A percentile compares a stretch with the other conserved stretches of the same genome.
These are phyloP conservation scores for Bombus haemorrhoidalis DNA, from an alignment of 1,140 invertebrate species.

Conservation along the genomic window DNA sequence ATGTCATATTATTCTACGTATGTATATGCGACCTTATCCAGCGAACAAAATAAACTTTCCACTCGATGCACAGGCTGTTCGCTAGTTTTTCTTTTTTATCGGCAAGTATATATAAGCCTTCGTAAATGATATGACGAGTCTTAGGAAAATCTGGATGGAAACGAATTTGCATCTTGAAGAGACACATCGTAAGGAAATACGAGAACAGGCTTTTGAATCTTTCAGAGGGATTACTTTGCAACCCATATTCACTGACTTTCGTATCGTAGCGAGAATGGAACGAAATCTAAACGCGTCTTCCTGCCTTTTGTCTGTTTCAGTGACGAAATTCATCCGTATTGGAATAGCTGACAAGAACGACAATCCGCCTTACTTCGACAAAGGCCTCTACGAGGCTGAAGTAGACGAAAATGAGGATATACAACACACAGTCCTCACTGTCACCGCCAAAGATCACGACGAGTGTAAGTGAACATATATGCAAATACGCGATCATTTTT, in stretches of 20 bases:
- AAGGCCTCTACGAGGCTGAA: conserved; percentile 96
- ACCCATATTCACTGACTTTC: not conserved
- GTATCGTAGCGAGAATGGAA: not conserved
- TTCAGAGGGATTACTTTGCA: not conserved
- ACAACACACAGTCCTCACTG: conserved; percentile 97
- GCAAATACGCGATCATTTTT: not conserved
- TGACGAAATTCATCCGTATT: conserved; percentile 95
- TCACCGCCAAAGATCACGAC: conserved; percentile 99
- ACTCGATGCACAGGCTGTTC: too few species aligned
- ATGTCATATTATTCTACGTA: too few species aligned
- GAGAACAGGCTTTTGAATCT: not conserved
- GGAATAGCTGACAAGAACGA: conserved; percentile 98
- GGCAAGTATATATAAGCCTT: too few species aligned
- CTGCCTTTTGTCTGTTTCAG: conserved; percentile 83
- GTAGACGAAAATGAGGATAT: conserved; percentile 99
- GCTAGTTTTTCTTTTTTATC: too few species aligned
- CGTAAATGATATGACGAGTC: too few species aligned
- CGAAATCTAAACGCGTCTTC: not conserved
- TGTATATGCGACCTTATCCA: too few species aligned
- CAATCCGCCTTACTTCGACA: conserved; percentile 98
- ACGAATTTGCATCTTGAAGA: too few species aligned
- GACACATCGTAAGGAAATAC: too few species aligned
- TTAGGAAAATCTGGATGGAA: too few species aligned
- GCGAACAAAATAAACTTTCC: too few species aligned
- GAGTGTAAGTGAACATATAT: conserved; percentile 91